Conservation (phyloP, 2,888 invertebrate genomes). For the Dryadula phaetusa region DNA sequence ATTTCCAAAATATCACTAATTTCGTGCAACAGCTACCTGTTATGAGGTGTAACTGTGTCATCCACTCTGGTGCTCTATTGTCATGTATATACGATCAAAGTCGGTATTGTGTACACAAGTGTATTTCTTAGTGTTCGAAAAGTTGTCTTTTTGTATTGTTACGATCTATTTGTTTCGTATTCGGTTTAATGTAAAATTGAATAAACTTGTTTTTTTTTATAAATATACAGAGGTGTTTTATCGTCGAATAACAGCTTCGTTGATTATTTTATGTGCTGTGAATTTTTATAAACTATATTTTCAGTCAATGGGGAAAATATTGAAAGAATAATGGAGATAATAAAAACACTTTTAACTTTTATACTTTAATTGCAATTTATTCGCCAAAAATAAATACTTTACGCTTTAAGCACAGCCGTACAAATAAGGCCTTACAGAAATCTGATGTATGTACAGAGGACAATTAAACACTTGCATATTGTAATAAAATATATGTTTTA, state of each 20-base stretch:
- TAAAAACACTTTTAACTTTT: slow-evolving; percentile 11
- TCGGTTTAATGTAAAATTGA: slow-evolving; percentile 27
- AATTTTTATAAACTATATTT: not conserved
- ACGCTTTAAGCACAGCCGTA: slow-evolving; percentile 64
- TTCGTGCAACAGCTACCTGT: slow-evolving; percentile 57
- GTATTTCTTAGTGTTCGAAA: slow-evolving; percentile 46
- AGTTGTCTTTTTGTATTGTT: slow-evolving; percentile 54
- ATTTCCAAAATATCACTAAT: slow-evolving; percentile 33
- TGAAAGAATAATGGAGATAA: not conserved
- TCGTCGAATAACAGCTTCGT: not conserved
- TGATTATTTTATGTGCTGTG: not conserved
- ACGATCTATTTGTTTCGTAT: slow-evolving; percentile 48
- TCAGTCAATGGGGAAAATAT: not conserved
- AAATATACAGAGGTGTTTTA: slow-evolving; percentile 3
- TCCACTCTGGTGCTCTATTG: slow-evolving; percentile 71
- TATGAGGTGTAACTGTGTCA: slow-evolving; percentile 70
- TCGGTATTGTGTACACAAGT: slow-evolving; percentile 79
- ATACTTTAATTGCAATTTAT: slow-evolving; percentile 26
- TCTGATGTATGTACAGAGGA: slow-evolving; percentile 4
- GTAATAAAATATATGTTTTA: not conserved
- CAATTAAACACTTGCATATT: slow-evolving; percentile 2
- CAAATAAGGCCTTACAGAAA: slow-evolving; percentile 37
- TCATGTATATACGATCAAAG: slow-evolving; percentile 82
- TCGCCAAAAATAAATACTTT: slow-evolving; percentile 50
- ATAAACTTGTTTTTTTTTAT: slow-evolving; percentile 10